phyloP scores from a whole-genome alignment of 2,888 invertebrate species.

The Phania funesta region DNA sequence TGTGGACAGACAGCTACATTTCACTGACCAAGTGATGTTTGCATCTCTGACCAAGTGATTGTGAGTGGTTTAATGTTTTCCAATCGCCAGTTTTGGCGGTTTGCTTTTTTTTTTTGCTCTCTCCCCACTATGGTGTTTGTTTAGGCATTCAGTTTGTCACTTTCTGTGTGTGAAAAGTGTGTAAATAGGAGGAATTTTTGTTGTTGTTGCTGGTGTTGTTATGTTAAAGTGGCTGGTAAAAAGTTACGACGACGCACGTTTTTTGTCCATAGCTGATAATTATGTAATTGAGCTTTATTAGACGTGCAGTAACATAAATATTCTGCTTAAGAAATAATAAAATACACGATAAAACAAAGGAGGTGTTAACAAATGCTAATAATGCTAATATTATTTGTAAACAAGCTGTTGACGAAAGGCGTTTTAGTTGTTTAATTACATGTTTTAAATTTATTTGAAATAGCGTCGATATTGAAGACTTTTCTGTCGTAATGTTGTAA shows the following conservation, averaged over 20 bases:
- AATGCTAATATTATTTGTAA: conserved; percentile 15
- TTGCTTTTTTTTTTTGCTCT: neutral
- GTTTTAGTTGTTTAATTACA: neutral
- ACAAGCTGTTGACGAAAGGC: conserved; percentile 20
- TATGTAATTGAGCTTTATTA: conserved; percentile 66
- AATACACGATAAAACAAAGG: conserved; percentile 28
- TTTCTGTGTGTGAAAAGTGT: conserved; percentile 24
- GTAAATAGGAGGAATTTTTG: conserved; percentile 36
- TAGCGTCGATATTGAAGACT: too few relatives aligned
- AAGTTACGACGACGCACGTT: conserved; percentile 36
- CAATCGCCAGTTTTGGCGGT: neutral
- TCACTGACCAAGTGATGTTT: conserved; percentile 4
- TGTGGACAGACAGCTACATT: neutral
- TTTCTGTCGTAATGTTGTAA: too few relatives aligned
- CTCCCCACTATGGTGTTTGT: conserved; percentile 39
- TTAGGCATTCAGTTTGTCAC: conserved; percentile 61
- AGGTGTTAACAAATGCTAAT: conserved; percentile 54
- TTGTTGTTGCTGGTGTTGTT: neutral
- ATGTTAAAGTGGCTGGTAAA: neutral
- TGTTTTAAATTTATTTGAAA: neutral
- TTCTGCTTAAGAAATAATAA: conserved; percentile 47
- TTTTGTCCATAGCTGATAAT: conserved; percentile 55
- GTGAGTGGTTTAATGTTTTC: conserved; percentile 9
- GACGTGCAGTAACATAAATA: conserved; percentile 57
- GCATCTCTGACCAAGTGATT: conserved; percentile 17